Percentiles rank a stretch among this genome's conserved stretches.
phyloP scores from a whole-genome alignment of 2,888 invertebrate genomes.

The Dusona sp. region DNA sequence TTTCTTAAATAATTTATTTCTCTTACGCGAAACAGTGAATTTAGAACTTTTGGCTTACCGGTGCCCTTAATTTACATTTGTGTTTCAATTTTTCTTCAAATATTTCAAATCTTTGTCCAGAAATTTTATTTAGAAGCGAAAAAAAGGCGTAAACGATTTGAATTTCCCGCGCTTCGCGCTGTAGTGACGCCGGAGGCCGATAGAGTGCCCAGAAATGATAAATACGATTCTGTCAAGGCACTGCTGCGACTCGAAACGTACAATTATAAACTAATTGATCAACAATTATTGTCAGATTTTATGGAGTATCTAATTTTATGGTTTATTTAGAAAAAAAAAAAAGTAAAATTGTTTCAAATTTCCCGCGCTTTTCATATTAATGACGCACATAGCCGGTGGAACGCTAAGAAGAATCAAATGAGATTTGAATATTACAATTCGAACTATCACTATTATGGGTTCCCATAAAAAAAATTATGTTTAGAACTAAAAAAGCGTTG shows the following conservation, averaged over 20 bases:
- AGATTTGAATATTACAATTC: too few relatives aligned
- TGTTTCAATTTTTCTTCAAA: neutral
- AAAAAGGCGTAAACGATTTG: neutral
- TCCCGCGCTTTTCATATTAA: too few relatives aligned
- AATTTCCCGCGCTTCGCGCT: neutral
- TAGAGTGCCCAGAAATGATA: slow-evolving; percentile 22
- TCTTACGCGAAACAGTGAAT: neutral
- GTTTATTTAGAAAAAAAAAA: too few relatives aligned
- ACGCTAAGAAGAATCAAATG: too few relatives aligned
- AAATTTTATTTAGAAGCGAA: neutral
- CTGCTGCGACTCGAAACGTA: neutral
- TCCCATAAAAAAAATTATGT: too few relatives aligned
- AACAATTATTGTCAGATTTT: neutral
- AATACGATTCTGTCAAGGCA: neutral
- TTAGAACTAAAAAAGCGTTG: too few relatives aligned
- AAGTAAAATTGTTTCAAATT: too few relatives aligned
- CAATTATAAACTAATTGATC: neutral
- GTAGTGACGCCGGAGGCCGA: slow-evolving; percentile 27
- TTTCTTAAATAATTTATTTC: neutral
- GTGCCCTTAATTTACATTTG: neutral
- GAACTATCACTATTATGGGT: too few relatives aligned
- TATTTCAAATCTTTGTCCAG: neutral
- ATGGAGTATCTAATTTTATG: neutral
- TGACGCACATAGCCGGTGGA: too few relatives aligned
- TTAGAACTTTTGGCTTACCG: neutral